Base-by-base conservation (phyloP, 1,140 invertebrate genomes). In the Bombus sylvicola region DNA sequence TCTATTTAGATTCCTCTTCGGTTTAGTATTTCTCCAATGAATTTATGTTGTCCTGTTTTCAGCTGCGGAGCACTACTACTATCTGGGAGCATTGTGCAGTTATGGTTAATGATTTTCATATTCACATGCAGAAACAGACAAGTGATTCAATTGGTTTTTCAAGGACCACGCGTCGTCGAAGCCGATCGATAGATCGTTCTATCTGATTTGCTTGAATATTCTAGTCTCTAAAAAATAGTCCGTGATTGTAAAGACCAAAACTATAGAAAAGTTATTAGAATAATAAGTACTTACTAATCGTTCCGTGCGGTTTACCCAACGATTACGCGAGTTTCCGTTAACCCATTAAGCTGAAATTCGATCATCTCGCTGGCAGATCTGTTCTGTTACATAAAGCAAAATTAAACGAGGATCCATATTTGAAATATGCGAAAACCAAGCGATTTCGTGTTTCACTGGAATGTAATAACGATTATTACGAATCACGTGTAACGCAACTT, bases 31-130 rank as follows among this genome's bases (percentile, higher is more conserved):
- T 22, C 47, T 53, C 47, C 47, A 22, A 53, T 53, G 47, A 22
- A 53, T 53, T 22, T 53, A 18, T 53, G 6, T 53, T 53, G 5
- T 53, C 1, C 6, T 62, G 34, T 85, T 91, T 91, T 9, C 90
- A 94, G 94, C 94, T 64, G 85, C 83, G n/a, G 89, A 84, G 69
- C 88, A 73, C 77, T 93, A 93, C 83, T 93, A 93, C 82, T 92
- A 93, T 77, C 88, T 95, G n/a, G 94, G 94, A 9, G 87, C 87
- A 8, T 89, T 91, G 72, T 95, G 94, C 77, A 83, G 90, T 43
- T 94, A 93, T n/a, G 93, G 87, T 59, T 93, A 90, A 86, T 22
- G 18, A 66, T 37, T n/a, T 12, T 57, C 25, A 5, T 5, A 53
- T 2, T n/a, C 47, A 13, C 4, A 41, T 1, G 2, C 9, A 28